Percentiles rank a stretch among this genome's conserved stretches.
These are phyloP conservation scores for Danionella dracula DNA, from an alignment of 2,797 vertebrate species.

Conservation along the genomic window DNA sequence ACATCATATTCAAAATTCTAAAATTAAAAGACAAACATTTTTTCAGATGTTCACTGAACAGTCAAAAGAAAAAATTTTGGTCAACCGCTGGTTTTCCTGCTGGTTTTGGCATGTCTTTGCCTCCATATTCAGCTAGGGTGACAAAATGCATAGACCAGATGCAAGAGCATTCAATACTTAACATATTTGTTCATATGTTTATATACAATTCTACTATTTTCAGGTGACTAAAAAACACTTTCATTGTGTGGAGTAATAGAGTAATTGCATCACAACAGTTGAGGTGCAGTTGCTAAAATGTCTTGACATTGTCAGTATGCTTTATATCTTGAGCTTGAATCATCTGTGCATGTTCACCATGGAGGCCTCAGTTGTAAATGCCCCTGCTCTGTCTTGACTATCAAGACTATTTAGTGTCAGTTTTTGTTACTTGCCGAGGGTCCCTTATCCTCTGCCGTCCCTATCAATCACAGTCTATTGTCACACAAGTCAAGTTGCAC, in stretches of 20 bases:
- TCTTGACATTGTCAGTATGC: constrained; percentile 17
- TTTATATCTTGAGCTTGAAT: constrained; percentile 13
- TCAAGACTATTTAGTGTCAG: constrained; percentile 34
- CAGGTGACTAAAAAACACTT: no score
- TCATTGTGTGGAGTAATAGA: not conserved
- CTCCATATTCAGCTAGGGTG: no score
- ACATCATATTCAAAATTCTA: no score
- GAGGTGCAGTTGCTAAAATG: not conserved
- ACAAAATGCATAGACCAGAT: no score
- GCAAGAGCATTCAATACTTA: no score
- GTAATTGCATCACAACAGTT: not conserved
- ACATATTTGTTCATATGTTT: no score
- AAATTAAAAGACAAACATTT: no score
- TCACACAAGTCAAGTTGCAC: not conserved
- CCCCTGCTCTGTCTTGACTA: constrained; percentile 21
- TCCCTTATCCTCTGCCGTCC: constrained; percentile 27
- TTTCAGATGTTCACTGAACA: no score
- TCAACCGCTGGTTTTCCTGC: no score
- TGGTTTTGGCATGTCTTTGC: no score
- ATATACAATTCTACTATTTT: no score
- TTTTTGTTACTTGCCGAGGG: not conserved
- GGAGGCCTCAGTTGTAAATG: constrained; percentile 5
- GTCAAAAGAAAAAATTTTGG: no score
- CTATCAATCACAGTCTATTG: constrained; percentile 19
- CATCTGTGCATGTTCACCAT: constrained; percentile 11